Conservation (phyloP, 30 jellyfish, hydroid and myxozoan genomes). For the Aurelia aurita complex sp. Pacific region DNA sequence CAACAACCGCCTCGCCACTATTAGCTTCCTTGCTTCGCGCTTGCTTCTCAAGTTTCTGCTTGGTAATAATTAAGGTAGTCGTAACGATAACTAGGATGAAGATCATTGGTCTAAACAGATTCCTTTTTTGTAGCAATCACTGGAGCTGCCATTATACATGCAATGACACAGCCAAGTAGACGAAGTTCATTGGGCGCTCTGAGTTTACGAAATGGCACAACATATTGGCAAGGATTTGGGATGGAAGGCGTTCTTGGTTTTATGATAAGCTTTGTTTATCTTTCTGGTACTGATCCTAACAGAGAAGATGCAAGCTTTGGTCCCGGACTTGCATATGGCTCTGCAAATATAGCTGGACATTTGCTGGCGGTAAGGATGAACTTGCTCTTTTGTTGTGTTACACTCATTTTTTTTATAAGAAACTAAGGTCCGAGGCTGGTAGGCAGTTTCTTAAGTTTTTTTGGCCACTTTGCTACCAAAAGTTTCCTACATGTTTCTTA, state of each 20-base stretch:
- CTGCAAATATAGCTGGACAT: constrained; percentile 53
- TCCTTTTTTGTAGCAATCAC: constrained; percentile 49
- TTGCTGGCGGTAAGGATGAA: constrained; percentile 71
- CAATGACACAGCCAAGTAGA: constrained; percentile 55
- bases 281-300: constrained; percentile 68
- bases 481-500: too few species aligned
- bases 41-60: background rate
- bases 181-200: constrained; percentile 62
- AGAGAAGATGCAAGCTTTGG: constrained; percentile 61
- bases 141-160: constrained; percentile 66
- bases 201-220: constrained; percentile 23
- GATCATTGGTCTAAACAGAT: background rate
- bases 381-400: too few species aligned
- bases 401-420: too few species aligned
- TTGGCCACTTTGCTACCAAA: too few species aligned
- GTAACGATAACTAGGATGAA: background rate
- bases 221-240: constrained; percentile 78
- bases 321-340: constrained; percentile 69
- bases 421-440: too few species aligned
- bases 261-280: constrained; percentile 30
- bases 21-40: background rate
- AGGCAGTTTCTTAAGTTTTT: too few species aligned
- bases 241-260: constrained; percentile 68
- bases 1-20: too few species aligned
- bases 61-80: background rate